Evolutionary conservation across 2,888 invertebrate genomes (phyloP).

Genomic region (Sesia apiformis): DNA sequence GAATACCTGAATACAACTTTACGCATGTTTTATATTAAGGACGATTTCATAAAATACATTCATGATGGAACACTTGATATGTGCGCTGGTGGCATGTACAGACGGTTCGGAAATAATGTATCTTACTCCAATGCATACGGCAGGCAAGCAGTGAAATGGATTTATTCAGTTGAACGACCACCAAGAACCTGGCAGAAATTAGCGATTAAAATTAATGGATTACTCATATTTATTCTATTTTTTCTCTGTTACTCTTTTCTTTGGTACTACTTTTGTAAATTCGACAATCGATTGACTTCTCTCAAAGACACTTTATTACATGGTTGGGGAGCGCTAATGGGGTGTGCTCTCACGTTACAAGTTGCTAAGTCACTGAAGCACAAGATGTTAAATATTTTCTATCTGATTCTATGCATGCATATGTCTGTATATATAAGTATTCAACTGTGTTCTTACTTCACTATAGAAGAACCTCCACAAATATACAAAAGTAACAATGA

Average conservation of each 20-base stretch:
- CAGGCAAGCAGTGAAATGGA: conserved; percentile 38
- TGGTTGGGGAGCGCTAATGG: conserved; percentile 44
- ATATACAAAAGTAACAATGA: conserved; percentile 33
- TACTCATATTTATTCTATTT: conserved; percentile 35
- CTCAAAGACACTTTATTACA: conserved; percentile 28
- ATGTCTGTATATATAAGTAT: conserved; percentile 39
- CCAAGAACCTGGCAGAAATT: conserved; percentile 40
- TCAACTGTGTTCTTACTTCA: conserved; percentile 46
- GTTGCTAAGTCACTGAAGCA: conserved; percentile 37
- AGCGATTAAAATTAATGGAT: conserved; percentile 25
- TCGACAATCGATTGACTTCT: conserved; percentile 25
- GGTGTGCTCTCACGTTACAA: conserved; percentile 28
- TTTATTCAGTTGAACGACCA: conserved; percentile 34
- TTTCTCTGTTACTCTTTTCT: conserved; percentile 31
- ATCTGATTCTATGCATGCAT: conserved; percentile 39
- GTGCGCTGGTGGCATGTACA: conserved; percentile 47
- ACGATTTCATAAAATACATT: conserved; percentile 29
- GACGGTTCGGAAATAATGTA: conserved; percentile 38
- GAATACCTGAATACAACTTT: conserved; percentile 38
- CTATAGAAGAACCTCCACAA: conserved; percentile 38
- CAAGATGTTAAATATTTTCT: conserved; percentile 37
- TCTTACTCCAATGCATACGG: conserved; percentile 49
- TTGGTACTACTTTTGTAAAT: conserved; percentile 31
- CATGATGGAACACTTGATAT: conserved; percentile 42
- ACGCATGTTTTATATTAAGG: conserved; percentile 28